phyloP scores from a whole-genome alignment of 2,113 vertebrate species.

The Nematolebias whitei region DNA sequence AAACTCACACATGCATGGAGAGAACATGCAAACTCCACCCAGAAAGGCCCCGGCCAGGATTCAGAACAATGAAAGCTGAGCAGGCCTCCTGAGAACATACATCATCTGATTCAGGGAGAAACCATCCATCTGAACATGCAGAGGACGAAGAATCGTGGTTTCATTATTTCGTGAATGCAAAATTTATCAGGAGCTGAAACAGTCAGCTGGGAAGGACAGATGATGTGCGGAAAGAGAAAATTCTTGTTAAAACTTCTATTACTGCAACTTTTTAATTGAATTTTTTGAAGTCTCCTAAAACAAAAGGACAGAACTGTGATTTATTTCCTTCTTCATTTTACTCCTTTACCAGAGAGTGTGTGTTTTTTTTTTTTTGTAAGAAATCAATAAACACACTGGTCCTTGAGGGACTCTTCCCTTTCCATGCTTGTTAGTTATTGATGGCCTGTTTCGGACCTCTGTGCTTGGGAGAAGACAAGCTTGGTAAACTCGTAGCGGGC shows the following conservation, averaged over 20 bases:
- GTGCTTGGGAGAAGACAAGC: background rate
- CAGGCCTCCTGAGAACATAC: background rate
- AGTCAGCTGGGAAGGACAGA: slow-evolving; percentile 3
- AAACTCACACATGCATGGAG: no score
- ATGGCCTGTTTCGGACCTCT: background rate
- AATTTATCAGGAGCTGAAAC: background rate
- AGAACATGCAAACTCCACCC: no score
- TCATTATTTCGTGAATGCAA: background rate
- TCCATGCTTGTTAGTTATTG: slow-evolving; percentile 14
- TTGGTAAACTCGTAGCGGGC: background rate
- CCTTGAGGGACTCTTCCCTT: background rate
- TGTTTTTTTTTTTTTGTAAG: background rate
- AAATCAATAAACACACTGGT: slow-evolving; percentile 32
- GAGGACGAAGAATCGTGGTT: background rate
- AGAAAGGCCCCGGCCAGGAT: background rate
- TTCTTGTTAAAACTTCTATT: background rate
- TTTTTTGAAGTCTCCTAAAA: background rate
- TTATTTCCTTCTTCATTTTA: background rate
- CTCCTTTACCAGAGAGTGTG: background rate
- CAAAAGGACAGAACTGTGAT: background rate
- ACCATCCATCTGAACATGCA: background rate
- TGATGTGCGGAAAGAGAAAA: background rate
- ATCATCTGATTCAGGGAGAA: background rate
- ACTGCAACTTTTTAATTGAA: slow-evolving; percentile 3
- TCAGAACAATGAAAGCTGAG: background rate